Evolutionary conservation across 2,113 vertebrate genomes (phyloP), one percentile per base, ranked within the genome.

Genomic region (Ciconia stormi): DNA sequence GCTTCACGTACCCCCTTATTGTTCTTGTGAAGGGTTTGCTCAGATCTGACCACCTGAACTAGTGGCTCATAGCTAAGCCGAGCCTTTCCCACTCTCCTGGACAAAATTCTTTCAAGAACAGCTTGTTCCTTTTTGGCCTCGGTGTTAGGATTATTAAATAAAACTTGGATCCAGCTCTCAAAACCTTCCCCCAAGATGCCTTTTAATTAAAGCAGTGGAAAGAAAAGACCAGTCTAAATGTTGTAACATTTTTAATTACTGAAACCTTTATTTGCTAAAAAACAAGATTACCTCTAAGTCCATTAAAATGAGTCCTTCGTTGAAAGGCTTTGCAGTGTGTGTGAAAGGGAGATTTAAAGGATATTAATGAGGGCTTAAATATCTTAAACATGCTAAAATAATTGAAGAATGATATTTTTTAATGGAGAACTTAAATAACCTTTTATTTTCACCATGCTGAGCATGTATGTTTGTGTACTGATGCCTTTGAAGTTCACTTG

Each of bases 221-320:
- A 91, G 87, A 91, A 95, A 94, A 97, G 81, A 93, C 65, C 52
- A 87, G 87, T 77, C 69, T 83, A 94, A 95, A 93, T 47, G 81
- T 80, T 95, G 89, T 66, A 97, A 70, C 36, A 22, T 72, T 96
- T 97, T 97, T 94, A 95, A 97, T 97, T 94, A 97, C 83, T 21
- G 66, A 95, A 97, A 84, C 81, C 83, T 96, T 94, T 82, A 87
- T 95, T 96, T 95, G 73, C 81, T 90, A 94, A 95, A 97, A 94
- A 96, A 27, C 83, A 95, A 94, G 95, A 91, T 95, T 94, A 95
- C 50, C 85, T 92, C 49, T 85, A 96, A 93, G 78, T 85, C 87
- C 87, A 73, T 89, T 95, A 91, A 95, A 95, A 96, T 85, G 52
- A 95, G 70, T 53, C 66, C 70, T 95, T 70, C 26, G 0, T 72